phyloP scores from a whole-genome alignment of 2,797 vertebrate species.

The Fratercula arctica region DNA sequence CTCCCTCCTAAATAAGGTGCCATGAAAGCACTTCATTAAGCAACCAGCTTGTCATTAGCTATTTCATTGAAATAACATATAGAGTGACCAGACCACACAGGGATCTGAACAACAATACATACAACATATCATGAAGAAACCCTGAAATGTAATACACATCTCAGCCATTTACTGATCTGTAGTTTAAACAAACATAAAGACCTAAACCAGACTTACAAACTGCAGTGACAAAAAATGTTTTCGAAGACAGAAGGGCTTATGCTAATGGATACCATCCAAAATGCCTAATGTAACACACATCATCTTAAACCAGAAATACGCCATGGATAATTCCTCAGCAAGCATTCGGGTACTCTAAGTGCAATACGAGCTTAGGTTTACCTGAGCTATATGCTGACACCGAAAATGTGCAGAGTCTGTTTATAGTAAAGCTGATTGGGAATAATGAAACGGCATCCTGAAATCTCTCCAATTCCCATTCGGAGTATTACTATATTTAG shows the following conservation, averaged over 20 bases:
- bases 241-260: slow-evolving; percentile 3
- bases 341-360: not conserved
- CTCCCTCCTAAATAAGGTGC: slow-evolving; percentile 35
- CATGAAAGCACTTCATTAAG: slow-evolving; percentile 35
- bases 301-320: not conserved
- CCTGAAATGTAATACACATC: slow-evolving; percentile 5
- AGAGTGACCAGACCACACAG: slow-evolving; percentile 44
- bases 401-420: slow-evolving; percentile 7
- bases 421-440: slow-evolving; percentile 39
- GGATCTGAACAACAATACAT: not conserved
- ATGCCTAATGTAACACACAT: not conserved
- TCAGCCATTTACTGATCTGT: slow-evolving; percentile 11
- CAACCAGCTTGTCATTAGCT: slow-evolving; percentile 33
- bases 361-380: not conserved
- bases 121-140: not conserved
- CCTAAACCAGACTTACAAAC: slow-evolving; percentile 32
- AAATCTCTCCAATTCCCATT: slow-evolving; percentile 5
- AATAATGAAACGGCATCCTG: slow-evolving; percentile 14
- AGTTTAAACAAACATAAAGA: slow-evolving; percentile 41
- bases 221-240: not conserved
- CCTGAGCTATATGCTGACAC: not conserved
- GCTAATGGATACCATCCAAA: slow-evolving; percentile 4
- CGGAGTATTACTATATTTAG: slow-evolving; percentile 18
- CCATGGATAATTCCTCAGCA: not conserved
- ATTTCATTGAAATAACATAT: not conserved